A percentile compares a stretch with the other conserved stretches of the same genome.
These are phyloP conservation scores for Oscheius sp. DNA, from an alignment of 2,888 invertebrate species.

Conservation along the genomic window DNA sequence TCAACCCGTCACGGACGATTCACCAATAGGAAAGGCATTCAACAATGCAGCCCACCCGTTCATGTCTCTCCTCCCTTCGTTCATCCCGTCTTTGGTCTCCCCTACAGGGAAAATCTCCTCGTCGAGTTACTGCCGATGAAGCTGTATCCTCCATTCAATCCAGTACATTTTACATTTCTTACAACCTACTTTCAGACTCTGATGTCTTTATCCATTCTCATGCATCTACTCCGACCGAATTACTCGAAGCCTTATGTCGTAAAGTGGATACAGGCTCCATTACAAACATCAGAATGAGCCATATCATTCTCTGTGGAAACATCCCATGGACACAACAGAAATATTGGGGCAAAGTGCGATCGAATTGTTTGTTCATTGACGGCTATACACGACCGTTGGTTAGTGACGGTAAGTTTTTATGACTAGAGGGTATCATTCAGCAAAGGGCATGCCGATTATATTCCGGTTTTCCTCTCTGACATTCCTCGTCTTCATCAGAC, in stretches of 20 bases:
- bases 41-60: constrained; percentile 8
- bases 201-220: constrained; percentile 88
- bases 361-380: constrained; percentile 89
- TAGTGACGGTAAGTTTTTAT: constrained; percentile 24
- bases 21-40: no score
- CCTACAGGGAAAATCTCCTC: constrained; percentile 19
- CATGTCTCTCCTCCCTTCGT: constrained; percentile 4
- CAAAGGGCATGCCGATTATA: constrained; percentile 83
- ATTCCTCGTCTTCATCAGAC: constrained; percentile 87
- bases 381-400: constrained; percentile 85
- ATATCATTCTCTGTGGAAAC: constrained; percentile 90
- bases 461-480: constrained; percentile 91
- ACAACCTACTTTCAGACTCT: constrained; percentile 76
- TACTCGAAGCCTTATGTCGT: constrained; percentile 84
- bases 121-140: constrained; percentile 60
- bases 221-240: constrained; percentile 85
- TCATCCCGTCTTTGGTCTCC: constrained; percentile 25
- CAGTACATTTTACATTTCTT: constrained; percentile 27
- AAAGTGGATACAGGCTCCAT: constrained; percentile 80
- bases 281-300: constrained; percentile 83
- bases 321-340: constrained; percentile 81
- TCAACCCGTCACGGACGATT: no score
- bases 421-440: not conserved
- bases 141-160: constrained; percentile 54
- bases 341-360: constrained; percentile 80